A percentile compares a stretch with the other conserved stretches of the same genome.
These are phyloP conservation scores for Chanos chanos DNA, from an alignment of 2,797 vertebrate species.

Conservation along the genomic window DNA sequence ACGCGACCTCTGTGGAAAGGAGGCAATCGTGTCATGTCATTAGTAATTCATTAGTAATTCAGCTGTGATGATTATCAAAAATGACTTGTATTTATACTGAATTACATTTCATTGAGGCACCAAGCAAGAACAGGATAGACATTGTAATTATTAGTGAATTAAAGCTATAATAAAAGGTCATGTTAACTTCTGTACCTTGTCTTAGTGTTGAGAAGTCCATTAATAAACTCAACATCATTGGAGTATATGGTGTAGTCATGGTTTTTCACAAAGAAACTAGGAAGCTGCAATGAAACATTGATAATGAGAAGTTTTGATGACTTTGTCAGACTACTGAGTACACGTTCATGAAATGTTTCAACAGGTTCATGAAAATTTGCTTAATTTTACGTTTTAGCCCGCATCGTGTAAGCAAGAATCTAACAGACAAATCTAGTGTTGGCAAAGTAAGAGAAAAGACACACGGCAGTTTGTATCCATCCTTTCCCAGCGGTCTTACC, in stretches of 20 bases:
- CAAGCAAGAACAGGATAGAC: not conserved
- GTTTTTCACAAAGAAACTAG: slow-evolving; percentile 74
- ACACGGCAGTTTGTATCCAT: not conserved
- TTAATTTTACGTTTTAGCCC: no score
- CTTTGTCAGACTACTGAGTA: no score
- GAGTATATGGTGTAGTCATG: slow-evolving; percentile 84
- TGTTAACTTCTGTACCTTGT: slow-evolving; percentile 75
- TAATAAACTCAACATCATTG: slow-evolving; percentile 83
- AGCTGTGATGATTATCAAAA: not conserved
- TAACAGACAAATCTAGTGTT: not conserved
- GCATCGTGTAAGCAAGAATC: not conserved
- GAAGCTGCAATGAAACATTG: slow-evolving; percentile 71
- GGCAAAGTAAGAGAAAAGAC: not conserved
- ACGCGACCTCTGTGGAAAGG: slow-evolving; percentile 67
- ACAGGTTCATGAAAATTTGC: no score
- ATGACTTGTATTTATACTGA: not conserved
- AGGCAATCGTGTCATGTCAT: not conserved
- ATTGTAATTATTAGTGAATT: not conserved
- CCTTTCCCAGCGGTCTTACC: slow-evolving; percentile 72
- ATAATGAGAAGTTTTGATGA: no score
- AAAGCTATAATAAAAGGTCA: not conserved
- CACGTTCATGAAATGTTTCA: no score
- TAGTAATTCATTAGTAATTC: not conserved
- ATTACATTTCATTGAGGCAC: no score
- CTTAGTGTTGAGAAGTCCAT: slow-evolving; percentile 73